Base-by-base conservation (phyloP, 1,140 invertebrate genomes). In the Scylla paramamosain region DNA sequence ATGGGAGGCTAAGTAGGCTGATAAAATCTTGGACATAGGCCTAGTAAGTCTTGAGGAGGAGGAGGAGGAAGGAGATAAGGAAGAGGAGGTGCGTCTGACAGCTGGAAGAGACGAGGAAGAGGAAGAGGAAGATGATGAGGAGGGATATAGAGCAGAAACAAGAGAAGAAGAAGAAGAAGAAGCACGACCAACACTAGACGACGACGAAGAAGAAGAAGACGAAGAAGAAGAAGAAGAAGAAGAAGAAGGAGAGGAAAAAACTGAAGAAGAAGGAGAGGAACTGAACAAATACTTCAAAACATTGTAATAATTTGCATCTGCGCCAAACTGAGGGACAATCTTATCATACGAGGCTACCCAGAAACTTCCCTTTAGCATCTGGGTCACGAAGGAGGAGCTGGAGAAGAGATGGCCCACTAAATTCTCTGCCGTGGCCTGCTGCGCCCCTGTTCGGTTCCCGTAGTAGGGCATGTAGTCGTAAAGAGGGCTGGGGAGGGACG, bases 401-500 rank as follows among this genome's bases (percentile, higher is more conserved):
- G 96, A 96, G 88, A 95, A 96, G 45, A 96, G 88, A 83, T 96
- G 94, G 3, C 87, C 25, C 0, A 95, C 92, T 7, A 96, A 92
- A 3, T 52, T 83, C 52, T 96, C 91, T 31, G 96, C 93, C 14
- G 90, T 95, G 29, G n/a, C 77, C 83, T 96, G 96, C 94, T 96
- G 96, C 4, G 31, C 89, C 88, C 87, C 25, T 28, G 96, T 96
- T 39, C 96, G 67, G 59, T 96, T 96, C 20, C 96, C 96, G 86
- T 94, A 94, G 94, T 96, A 96, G 29, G 96, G 91, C 96, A 96
- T 95, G 95, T 96, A 95, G 84, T 95, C 95, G 45, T 95, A 96
- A 29, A 96, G 93, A 31, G 96, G 96, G 77, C 96, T 96, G 16
- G 52, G 52, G 52, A 12, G 3, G 52, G 52, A 4, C 12, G 52